Evolutionary conservation across 2,797 vertebrate species (phyloP), one percentile per base, ranked within the genome.

Genomic region (Hoplostethus mediterraneus): DNA sequence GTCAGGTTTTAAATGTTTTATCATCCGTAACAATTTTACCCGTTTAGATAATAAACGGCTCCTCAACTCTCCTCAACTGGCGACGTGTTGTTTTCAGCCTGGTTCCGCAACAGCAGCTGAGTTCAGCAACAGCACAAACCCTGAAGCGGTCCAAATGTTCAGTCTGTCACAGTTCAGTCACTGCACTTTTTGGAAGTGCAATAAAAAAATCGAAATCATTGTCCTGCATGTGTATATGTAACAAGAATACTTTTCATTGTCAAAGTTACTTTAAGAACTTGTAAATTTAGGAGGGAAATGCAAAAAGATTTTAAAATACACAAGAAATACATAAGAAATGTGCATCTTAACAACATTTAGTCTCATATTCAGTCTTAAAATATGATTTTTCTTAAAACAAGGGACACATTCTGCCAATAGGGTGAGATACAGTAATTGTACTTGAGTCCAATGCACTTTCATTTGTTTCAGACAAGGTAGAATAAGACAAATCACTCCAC

Each of bases 41-140:
- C 59, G 60, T 73, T 71, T 31, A 33, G 45, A 44, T 75, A 66
- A 73, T 71, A 57, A 83, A 79, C 17, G 25, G 56, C 21, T 62
- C 0, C 61, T 9, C 9, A 44, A 31, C 66, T 58, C 45, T 69
- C 21, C 67, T 25, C 16, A 21, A 21, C 21, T n/a, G n/a, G 58
- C 40, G 70, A 73, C 77, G 66, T 62, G 71, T 59, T 21, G 83
- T 69, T 21, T 55, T 77, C 36, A n/a, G 6, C 59, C 73, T 61
- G 55, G 82, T 76, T 83, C 75, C 0, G n/a, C 63, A 71, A 62
- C 47, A 73, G 63, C 48, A 67, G 70, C 71, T 78, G 60, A 45
- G 63, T 42, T 62, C 42, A 63, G 71, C 52, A 21, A 38, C 69
- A 36, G 60, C 51, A 52, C 52, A 61, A 48, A 67, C 47, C 14